A percentile compares a stretch with the other conserved stretches of the same genome.
Conservation (phyloP, 2,888 invertebrate species). For the Bruchidius siliquastri region DNA sequence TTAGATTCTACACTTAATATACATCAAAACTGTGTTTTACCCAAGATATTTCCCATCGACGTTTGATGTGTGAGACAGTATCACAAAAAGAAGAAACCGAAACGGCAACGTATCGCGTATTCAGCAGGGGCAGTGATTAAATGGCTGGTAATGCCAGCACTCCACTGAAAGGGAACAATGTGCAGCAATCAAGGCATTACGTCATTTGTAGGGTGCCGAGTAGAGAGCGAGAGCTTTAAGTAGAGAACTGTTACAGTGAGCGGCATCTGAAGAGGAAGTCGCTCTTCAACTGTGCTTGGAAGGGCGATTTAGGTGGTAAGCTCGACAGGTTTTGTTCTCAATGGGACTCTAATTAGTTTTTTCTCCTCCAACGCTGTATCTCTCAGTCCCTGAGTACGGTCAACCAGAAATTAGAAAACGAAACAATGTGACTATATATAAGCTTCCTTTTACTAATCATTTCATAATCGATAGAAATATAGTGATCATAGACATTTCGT, state of each 20-base stretch:
- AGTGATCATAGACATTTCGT: too few relatives aligned
- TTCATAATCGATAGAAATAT: too few relatives aligned
- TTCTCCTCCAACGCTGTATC: neutral
- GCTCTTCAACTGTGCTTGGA: neutral
- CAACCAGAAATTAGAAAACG: too few relatives aligned
- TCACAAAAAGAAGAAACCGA: neutral
- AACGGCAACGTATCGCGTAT: neutral
- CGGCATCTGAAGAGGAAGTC: neutral
- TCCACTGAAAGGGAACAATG: constrained; percentile 45
- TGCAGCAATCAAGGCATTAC: constrained; percentile 47
- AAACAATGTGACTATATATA: too few relatives aligned
- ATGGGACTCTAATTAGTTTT: neutral
- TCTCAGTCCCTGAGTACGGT: neutral
- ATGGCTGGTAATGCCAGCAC: constrained; percentile 43
- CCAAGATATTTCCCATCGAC: neutral
- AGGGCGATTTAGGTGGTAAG: neutral
- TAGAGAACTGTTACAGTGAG: neutral
- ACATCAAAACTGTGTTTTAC: too few relatives aligned
- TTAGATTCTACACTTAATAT: too few relatives aligned
- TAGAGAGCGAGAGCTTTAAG: neutral
- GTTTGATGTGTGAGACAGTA: neutral
- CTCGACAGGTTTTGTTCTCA: neutral
- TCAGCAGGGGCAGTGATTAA: constrained; percentile 28
- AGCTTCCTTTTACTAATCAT: too few relatives aligned
- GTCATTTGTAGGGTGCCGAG: constrained; percentile 34